Evolutionary conservation across 2,888 invertebrate species (phyloP).

Genomic region (Amiota communis): DNA sequence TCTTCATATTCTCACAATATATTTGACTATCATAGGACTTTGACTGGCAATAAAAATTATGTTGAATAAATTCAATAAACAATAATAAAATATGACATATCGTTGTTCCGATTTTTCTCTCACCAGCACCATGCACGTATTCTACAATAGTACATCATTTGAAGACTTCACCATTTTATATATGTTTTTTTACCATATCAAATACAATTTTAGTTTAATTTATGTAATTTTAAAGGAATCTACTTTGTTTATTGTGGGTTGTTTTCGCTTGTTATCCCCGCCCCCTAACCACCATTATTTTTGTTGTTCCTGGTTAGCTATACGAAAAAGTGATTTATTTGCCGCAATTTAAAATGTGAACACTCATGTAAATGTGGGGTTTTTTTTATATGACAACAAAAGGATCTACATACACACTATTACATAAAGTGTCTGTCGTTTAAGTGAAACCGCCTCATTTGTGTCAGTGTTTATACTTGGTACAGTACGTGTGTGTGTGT

Average conservation of each 20-base stretch:
- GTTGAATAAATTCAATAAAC: too few species aligned
- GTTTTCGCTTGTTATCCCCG: background rate
- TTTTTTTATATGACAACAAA: slow-evolving; percentile 10
- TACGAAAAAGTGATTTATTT: slow-evolving; percentile 51
- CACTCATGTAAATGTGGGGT: background rate
- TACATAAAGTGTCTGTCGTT: slow-evolving; percentile 23
- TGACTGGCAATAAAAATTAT: too few species aligned
- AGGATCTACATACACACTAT: background rate
- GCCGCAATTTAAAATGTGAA: slow-evolving; percentile 27
- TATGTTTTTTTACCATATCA: background rate
- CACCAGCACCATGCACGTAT: background rate
- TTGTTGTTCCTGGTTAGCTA: slow-evolving; percentile 40
- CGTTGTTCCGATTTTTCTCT: too few species aligned
- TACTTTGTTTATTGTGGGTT: slow-evolving; percentile 11
- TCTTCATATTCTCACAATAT: too few species aligned
- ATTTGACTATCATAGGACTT: too few species aligned
- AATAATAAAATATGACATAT: too few species aligned
- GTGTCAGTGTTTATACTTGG: slow-evolving; percentile 22
- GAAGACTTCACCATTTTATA: background rate
- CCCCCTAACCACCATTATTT: background rate
- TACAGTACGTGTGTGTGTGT: slow-evolving; percentile 28
- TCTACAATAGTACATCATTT: background rate
- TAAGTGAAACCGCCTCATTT: slow-evolving; percentile 27
- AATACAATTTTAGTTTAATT: slow-evolving; percentile 11
- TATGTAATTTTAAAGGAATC: slow-evolving; percentile 36